Percentiles rank a stretch among this genome's conserved stretches.
Conservation (phyloP, 2,113 vertebrate species). For the Nematolebias whitei region DNA sequence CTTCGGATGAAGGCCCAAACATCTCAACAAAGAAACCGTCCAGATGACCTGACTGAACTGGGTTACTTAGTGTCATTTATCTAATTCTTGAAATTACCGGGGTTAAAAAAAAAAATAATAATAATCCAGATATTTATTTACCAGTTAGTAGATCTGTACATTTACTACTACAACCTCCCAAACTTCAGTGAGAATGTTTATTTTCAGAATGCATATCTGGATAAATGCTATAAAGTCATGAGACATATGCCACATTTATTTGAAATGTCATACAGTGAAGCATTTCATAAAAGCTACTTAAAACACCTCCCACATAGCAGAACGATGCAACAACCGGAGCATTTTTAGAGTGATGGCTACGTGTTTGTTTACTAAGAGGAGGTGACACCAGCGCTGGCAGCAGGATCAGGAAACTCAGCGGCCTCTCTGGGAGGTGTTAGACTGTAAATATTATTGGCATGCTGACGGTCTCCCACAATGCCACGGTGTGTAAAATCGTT, state of each 20-base stretch:
- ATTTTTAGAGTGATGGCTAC: slow-evolving; percentile 11
- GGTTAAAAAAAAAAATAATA: no score
- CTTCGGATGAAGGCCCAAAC: no score
- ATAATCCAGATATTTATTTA: no score
- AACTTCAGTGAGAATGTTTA: no score
- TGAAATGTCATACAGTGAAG: background rate
- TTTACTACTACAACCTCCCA: no score
- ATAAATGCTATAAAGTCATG: no score
- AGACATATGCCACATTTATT: background rate
- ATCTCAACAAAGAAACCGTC: no score
- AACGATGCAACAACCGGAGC: background rate
- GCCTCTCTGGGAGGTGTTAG: slow-evolving; percentile 68
- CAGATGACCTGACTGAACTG: no score
- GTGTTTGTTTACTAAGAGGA: slow-evolving; percentile 46
- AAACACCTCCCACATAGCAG: background rate
- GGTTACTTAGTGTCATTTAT: no score
- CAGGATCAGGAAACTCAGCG: slow-evolving; percentile 46
- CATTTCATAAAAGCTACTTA: background rate
- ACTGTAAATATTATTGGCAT: slow-evolving; percentile 79
- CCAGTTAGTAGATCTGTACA: no score
- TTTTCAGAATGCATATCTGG: no score
- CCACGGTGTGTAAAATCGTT: slow-evolving; percentile 71
- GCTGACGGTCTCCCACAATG: slow-evolving; percentile 67
- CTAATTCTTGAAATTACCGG: no score
- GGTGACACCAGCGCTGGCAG: slow-evolving; percentile 43